Evolutionary conservation across 2,113 vertebrate genomes (phyloP).

Genomic region (Neofelis nebulosa): DNA sequence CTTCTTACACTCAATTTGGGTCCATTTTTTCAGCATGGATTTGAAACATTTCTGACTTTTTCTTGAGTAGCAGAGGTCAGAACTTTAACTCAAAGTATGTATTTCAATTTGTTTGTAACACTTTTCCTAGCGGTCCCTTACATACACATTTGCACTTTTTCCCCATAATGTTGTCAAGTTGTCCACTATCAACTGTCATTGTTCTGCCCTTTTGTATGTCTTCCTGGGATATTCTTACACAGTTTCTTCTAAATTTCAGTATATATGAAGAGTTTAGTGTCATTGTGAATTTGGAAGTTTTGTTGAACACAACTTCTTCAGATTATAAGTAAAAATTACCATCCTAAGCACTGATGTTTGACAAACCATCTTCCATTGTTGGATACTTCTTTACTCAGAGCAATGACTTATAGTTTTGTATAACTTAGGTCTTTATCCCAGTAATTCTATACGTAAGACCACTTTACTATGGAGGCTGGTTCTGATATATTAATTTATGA

Average conservation of each 20-base stretch:
- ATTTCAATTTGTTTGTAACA: slow-evolving; percentile 7
- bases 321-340: slow-evolving; percentile 4
- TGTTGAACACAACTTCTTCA: not conserved
- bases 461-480: not conserved
- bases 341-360: not conserved
- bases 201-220: not conserved
- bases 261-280: not conserved
- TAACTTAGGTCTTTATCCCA: not conserved
- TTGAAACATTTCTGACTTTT: not conserved
- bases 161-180: not conserved
- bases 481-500: slow-evolving; percentile 24
- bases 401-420: not conserved
- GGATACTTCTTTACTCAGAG: not conserved
- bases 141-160: not conserved
- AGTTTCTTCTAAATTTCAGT: slow-evolving; percentile 21
- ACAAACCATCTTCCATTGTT: not conserved
- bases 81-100: not conserved
- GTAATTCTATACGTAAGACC: not conserved
- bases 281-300: not conserved
- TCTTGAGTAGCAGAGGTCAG: not conserved
- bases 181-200: not conserved
- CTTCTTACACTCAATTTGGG: not conserved
- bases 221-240: not conserved
- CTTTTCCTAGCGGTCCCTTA: not conserved
- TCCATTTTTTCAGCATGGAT: not conserved